Conservation (phyloP, 37 sponge, comb jelly and placozoan genomes). For the Agelas oroides region DNA sequence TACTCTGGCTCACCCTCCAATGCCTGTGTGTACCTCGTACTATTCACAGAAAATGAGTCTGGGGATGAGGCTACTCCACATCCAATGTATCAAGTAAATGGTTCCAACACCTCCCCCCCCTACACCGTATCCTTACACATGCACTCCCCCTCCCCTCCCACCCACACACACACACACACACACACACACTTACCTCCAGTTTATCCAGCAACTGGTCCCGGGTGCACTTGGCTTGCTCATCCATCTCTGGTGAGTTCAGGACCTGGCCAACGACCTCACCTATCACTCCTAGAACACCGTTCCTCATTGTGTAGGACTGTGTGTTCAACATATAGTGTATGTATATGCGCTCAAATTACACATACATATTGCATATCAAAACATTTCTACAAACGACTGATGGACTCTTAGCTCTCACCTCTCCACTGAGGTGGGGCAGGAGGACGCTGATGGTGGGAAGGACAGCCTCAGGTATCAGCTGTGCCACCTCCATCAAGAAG, state of each 20-base stretch:
- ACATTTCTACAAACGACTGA: background rate
- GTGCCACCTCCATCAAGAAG: slow-evolving; percentile 80
- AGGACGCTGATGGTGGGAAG: slow-evolving; percentile 72
- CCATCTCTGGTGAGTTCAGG: slow-evolving; percentile 5
- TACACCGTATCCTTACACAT: too few relatives aligned
- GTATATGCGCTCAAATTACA: background rate
- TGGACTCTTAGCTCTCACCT: slow-evolving; percentile 46
- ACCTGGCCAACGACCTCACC: slow-evolving; percentile 67
- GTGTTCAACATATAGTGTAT: background rate
- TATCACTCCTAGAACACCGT: slow-evolving; percentile 82
- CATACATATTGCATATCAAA: background rate
- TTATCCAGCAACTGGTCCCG: slow-evolving; percentile 77
- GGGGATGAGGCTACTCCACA: too few relatives aligned
- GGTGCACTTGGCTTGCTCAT: slow-evolving; percentile 24
- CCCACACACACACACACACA: too few relatives aligned
- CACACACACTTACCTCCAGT: slow-evolving; percentile 56
- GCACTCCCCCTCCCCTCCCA: too few relatives aligned
- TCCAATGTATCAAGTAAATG: too few relatives aligned
- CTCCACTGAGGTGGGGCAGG: slow-evolving; percentile 87
- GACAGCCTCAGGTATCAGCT: slow-evolving; percentile 58
- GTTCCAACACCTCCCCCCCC: too few relatives aligned
- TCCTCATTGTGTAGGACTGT: slow-evolving; percentile 86
- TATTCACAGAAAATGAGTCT: too few relatives aligned
- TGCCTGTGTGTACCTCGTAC: too few relatives aligned
- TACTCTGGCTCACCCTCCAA: too few relatives aligned